Conservation (phyloP, 2,797 vertebrate genomes). For the Eulemur coronatus region DNA sequence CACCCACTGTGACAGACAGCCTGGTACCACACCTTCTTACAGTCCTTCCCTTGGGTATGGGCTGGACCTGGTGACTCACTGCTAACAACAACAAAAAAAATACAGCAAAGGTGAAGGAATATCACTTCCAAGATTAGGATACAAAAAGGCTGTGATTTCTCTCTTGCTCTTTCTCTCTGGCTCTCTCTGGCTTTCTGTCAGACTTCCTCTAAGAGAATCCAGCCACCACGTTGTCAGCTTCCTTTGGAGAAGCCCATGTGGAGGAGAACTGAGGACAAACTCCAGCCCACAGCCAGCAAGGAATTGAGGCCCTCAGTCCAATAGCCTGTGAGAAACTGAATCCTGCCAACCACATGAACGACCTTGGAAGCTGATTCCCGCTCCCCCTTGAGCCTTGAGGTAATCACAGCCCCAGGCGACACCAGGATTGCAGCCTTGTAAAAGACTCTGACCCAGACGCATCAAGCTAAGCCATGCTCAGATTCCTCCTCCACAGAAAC, state of each 20-base stretch:
- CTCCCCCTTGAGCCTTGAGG: not conserved
- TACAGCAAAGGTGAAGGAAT: not conserved
- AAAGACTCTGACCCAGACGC: not conserved
- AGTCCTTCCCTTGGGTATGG: not conserved
- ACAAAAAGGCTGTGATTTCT: not conserved
- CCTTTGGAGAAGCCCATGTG: not conserved
- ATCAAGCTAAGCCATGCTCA: not conserved
- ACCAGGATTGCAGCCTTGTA: not conserved
- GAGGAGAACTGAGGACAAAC: not conserved
- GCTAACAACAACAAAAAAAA: not conserved
- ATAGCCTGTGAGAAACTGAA: not conserved
- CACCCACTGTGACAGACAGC: not conserved
- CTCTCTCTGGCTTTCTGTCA: not conserved
- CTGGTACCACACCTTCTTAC: not conserved
- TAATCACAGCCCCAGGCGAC: not conserved
- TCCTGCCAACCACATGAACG: not conserved
- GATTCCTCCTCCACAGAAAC: not conserved
- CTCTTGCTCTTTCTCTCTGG: not conserved
- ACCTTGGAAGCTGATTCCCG: too few species aligned
- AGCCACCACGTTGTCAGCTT: not conserved
- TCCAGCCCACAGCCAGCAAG: not conserved
- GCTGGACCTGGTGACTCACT: not conserved
- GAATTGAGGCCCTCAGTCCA: not conserved
- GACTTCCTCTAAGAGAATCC: not conserved
- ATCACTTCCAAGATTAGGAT: not conserved